Evolutionary conservation across 2,888 invertebrate species (phyloP).

Genomic region (Caenorhabditis plicata): DNA sequence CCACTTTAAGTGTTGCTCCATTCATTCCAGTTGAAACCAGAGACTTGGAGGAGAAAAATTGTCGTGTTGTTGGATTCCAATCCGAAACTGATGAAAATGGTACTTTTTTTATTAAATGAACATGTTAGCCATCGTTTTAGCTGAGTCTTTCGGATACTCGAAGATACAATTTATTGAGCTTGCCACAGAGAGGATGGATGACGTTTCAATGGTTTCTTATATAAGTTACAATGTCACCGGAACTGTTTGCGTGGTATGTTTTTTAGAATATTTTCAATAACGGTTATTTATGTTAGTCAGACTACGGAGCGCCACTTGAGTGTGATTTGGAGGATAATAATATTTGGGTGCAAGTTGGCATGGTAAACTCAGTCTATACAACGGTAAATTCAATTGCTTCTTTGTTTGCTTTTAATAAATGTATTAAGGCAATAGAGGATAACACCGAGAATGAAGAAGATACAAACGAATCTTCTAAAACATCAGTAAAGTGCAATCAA

Average conservation of each 20-base stretch:
- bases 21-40: slow-evolving; percentile 10
- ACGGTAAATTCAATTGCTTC: too few relatives aligned
- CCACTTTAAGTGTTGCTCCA: slow-evolving; percentile 14
- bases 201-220: slow-evolving; percentile 18
- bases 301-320: slow-evolving; percentile 31
- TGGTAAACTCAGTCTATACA: slow-evolving; percentile 14
- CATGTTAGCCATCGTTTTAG: too few relatives aligned
- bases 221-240: slow-evolving; percentile 16
- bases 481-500: too few relatives aligned
- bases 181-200: slow-evolving; percentile 3
- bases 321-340: slow-evolving; percentile 15
- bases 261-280: neutral
- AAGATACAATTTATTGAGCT: slow-evolving; percentile 16
- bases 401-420: too few relatives aligned
- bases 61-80: slow-evolving; percentile 29
- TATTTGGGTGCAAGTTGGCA: slow-evolving; percentile 25
- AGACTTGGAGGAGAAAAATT: slow-evolving; percentile 6
- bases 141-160: too few relatives aligned
- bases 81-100: slow-evolving; percentile 23
- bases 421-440: too few relatives aligned
- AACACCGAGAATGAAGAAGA: too few relatives aligned
- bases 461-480: too few relatives aligned
- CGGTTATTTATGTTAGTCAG: slow-evolving; percentile 9
- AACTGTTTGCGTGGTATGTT: slow-evolving; percentile 22
- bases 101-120: too few relatives aligned